Evolutionary conservation across 2,888 invertebrate species (phyloP).

Genomic region (Amblyjoppa fuscipennis): DNA sequence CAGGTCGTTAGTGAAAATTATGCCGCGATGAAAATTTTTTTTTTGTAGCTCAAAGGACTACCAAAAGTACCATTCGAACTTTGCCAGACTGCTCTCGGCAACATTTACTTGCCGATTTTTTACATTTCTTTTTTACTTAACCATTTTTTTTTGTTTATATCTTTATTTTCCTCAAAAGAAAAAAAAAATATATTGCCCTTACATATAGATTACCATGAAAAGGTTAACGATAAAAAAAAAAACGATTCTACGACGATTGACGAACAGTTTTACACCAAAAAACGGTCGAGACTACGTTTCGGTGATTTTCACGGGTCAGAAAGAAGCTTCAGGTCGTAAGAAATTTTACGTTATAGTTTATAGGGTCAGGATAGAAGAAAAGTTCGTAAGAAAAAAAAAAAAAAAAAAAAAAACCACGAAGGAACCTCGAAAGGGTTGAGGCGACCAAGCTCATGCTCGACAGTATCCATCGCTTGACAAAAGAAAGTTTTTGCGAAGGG

Average conservation of each 20-base stretch:
- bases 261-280: too few species aligned
- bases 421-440: neutral
- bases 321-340: neutral
- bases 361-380: neutral
- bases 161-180: too few species aligned
- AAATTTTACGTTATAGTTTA: neutral
- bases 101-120: too few species aligned
- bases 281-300: neutral
- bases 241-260: neutral
- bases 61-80: too few species aligned
- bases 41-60: neutral
- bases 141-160: too few species aligned
- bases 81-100: too few species aligned
- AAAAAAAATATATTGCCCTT: too few species aligned
- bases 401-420: neutral
- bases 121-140: too few species aligned
- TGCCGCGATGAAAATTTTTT: neutral
- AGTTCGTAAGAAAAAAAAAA: neutral
- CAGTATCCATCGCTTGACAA: constrained; percentile 1
- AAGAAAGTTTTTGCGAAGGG: constrained; percentile 32
- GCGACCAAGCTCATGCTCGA: constrained; percentile 28
- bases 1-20: neutral
- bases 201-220: neutral
- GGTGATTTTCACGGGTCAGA: neutral
- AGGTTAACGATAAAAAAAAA: neutral